Evolutionary conservation across 2,113 vertebrate genomes (phyloP).

Genomic region (Harpagus bidentatus): DNA sequence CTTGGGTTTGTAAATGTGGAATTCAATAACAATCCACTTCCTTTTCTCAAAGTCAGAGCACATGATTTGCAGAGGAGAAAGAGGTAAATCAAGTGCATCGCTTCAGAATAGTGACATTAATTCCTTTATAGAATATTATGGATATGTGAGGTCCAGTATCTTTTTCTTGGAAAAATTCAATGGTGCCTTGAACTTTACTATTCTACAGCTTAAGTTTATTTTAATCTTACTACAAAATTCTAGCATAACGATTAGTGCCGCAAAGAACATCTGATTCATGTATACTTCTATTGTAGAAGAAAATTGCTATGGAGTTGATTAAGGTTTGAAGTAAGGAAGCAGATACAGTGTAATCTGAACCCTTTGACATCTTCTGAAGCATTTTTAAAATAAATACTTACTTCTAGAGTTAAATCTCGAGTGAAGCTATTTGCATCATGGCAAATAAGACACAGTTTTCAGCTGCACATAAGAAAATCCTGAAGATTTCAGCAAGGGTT

Average conservation of each 20-base stretch:
- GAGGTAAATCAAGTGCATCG: background rate
- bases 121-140: background rate
- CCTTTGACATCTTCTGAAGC: background rate
- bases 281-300: background rate
- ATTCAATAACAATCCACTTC: background rate
- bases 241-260: background rate
- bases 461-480: background rate
- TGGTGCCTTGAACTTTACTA: background rate
- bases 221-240: background rate
- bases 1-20: background rate
- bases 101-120: background rate
- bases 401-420: background rate
- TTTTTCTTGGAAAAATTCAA: background rate
- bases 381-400: background rate
- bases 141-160: background rate
- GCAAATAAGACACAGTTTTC: background rate
- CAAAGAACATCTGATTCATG: background rate
- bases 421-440: background rate
- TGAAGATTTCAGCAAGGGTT: background rate
- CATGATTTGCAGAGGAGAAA: background rate
- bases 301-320: background rate
- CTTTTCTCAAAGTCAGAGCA: background rate
- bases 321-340: background rate
- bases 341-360: background rate
- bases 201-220: background rate